phyloP scores from a whole-genome alignment of 2,888 invertebrate genomes.

The Crioceris asparagi region DNA sequence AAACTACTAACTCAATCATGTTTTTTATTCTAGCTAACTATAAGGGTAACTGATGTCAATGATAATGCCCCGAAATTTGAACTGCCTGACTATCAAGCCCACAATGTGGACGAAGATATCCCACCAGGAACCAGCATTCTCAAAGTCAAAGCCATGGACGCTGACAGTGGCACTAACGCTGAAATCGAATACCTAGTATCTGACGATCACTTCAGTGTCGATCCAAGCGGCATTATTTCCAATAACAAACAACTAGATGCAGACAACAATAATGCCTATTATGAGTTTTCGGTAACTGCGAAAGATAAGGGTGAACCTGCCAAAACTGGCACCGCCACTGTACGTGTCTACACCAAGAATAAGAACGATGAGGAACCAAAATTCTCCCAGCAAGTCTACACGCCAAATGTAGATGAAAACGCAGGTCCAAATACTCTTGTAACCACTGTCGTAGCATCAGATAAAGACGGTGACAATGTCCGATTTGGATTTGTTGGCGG shows the following conservation, averaged over 20 bases:
- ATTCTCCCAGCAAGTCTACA: conserved; percentile 93
- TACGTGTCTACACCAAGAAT: conserved; percentile 93
- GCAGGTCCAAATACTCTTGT: conserved; percentile 91
- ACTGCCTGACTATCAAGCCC: conserved; percentile 91
- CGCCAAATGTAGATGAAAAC: conserved; percentile 92
- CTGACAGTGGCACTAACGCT: conserved; percentile 90
- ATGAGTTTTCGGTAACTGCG: conserved; percentile 88
- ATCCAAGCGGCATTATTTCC: conserved; percentile 84
- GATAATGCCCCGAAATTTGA: conserved; percentile 97
- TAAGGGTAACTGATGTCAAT: conserved; percentile 91
- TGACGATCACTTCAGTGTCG: conserved; percentile 91
- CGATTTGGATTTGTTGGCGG: conserved; percentile 83
- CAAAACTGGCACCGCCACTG: conserved; percentile 86
- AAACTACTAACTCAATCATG: neutral
- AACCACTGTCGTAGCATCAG: conserved; percentile 93
- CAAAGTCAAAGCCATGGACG: conserved; percentile 91
- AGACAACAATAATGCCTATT: conserved; percentile 93
- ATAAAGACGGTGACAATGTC: conserved; percentile 95
- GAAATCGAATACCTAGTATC: conserved; percentile 87
- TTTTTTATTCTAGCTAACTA: conserved; percentile 60
- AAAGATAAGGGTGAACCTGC: conserved; percentile 91
- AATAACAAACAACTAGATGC: conserved; percentile 90
- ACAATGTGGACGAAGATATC: conserved; percentile 92
- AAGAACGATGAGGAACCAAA: conserved; percentile 97
- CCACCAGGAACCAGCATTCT: conserved; percentile 85